A percentile compares a stretch with the other conserved stretches of the same genome.
Evolutionary conservation across 2,113 vertebrate genomes (phyloP).

Genomic region (Catharus fuscescens): DNA sequence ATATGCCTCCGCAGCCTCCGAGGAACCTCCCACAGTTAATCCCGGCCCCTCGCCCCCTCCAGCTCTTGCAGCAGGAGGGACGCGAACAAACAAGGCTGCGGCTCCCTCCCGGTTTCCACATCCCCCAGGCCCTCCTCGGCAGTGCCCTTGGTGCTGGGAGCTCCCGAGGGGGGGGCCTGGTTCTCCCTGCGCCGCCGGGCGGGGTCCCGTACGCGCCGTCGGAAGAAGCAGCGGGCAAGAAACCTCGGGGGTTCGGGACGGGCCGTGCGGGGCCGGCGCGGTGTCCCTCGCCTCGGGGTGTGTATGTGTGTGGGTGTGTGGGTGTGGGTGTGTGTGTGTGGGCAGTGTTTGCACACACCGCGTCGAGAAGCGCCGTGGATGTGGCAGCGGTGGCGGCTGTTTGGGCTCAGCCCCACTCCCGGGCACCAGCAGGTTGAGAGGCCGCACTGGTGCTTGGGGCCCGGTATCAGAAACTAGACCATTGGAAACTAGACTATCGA

Average conservation of each 20-base stretch:
- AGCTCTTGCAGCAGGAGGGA: not conserved
- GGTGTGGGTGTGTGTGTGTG: not conserved
- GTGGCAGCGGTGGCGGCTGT: not conserved
- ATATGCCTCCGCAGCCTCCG: not conserved
- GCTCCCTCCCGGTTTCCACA: not conserved
- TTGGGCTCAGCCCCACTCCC: not conserved
- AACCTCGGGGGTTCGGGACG: not conserved
- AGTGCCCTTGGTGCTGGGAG: not conserved
- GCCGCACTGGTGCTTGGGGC: not conserved
- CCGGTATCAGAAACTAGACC: not conserved
- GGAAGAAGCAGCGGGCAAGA: not conserved
- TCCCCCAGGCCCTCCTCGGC: fast-evolving
- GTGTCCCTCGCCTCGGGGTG: too few species aligned
- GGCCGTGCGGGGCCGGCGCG: not conserved
- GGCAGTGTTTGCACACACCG: fast-evolving
- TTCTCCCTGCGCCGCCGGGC: fast-evolving
- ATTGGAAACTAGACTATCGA: not conserved
- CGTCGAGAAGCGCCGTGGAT: fast-evolving
- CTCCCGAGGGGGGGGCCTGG: not conserved
- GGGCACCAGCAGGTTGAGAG: not conserved
- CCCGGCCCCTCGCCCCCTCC: not conserved
- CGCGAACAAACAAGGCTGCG: not conserved
- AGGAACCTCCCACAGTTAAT: not conserved
- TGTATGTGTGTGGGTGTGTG: not conserved
- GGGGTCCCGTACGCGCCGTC: not conserved